Conservation (phyloP, 2,113 vertebrate genomes). For the Helogale parvula region DNA sequence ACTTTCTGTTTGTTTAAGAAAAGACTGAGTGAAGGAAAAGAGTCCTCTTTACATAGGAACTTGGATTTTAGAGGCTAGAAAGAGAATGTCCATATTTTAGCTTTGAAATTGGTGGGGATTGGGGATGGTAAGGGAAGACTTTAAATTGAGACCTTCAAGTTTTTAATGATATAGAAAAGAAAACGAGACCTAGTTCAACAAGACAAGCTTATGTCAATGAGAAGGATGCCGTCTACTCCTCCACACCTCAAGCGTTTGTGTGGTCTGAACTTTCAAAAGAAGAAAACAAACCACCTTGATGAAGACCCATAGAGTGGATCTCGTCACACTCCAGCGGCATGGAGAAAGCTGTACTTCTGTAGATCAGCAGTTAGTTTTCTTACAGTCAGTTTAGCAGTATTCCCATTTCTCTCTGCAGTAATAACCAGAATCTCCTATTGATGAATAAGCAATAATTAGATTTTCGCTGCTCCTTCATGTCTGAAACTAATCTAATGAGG, state of each 20-base stretch:
- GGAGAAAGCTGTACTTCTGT: conserved; percentile 15
- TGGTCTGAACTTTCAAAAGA: conserved; percentile 22
- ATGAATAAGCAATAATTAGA: background rate
- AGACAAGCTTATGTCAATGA: conserved; percentile 35
- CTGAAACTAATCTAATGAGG: conserved; percentile 37
- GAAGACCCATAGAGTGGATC: conserved; percentile 56
- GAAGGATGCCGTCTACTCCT: conserved; percentile 44
- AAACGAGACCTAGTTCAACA: background rate
- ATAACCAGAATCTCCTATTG: background rate
- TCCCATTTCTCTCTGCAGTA: background rate
- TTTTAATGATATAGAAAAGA: background rate
- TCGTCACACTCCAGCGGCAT: conserved; percentile 1
- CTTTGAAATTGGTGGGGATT: background rate
- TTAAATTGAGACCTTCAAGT: conserved; percentile 35
- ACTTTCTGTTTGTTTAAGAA: background rate
- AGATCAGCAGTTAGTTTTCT: conserved; percentile 33
- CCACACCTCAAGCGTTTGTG: background rate
- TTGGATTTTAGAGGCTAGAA: background rate
- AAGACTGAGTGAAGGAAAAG: background rate
- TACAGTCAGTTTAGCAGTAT: background rate
- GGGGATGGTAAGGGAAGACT: background rate
- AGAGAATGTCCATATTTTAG: background rate
- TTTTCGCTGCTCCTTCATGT: background rate
- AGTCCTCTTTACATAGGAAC: background rate
- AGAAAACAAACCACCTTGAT: conserved; percentile 33